Evolutionary conservation across 2,888 invertebrate species (phyloP), one percentile per base, ranked within the genome.

Genomic region (Hyposoter dolosus): DNA sequence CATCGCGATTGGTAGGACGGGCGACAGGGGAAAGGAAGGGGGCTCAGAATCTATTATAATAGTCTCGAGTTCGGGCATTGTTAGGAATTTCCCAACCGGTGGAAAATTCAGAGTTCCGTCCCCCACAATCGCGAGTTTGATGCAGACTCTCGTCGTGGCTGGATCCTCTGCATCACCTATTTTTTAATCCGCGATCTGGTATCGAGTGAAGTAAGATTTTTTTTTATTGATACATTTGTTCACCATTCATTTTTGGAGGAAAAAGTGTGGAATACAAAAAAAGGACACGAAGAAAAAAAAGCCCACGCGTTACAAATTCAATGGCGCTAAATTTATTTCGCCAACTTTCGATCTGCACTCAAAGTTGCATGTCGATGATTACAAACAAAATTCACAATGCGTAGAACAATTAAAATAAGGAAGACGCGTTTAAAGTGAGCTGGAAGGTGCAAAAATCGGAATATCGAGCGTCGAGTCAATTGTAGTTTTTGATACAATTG

Each of bases 1-100:
- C 43, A 43, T 60, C 60, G 60, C 43, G 40, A 32, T 60, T 60
- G 43, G 43, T 23, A 28, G 69, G 28, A 47, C 17, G 47, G 47
- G 17, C 47, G 28, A 47, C 6, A 45, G 47, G 28, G 69, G 17
- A 68, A 47, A 28, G 17, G 69, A 88, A 80, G 91, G 92, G 91
- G 87, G 83, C 89, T 89, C 80, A 85, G 86, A 86, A 88, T 90
- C 92, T 92, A 92, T 92, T 92, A 92, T 92, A 88, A 91, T 91
- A 87, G 87, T 89, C 88, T 90, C 87, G 88, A 90, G 89, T 90
- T 90, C 69, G 82, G 87, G 90, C 86, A 91, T 92, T 91, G 90
- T 91, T 85, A 53, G 17, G 19, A 72, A 84, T 83, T 69, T 84
- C 65, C 76, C 76, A 76, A 81, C 56, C 23, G 19, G 65, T 47